Percentiles rank a stretch among this genome's conserved stretches.
phyloP scores from a whole-genome alignment of 2,113 vertebrate genomes.

The Cromileptes altivelis region DNA sequence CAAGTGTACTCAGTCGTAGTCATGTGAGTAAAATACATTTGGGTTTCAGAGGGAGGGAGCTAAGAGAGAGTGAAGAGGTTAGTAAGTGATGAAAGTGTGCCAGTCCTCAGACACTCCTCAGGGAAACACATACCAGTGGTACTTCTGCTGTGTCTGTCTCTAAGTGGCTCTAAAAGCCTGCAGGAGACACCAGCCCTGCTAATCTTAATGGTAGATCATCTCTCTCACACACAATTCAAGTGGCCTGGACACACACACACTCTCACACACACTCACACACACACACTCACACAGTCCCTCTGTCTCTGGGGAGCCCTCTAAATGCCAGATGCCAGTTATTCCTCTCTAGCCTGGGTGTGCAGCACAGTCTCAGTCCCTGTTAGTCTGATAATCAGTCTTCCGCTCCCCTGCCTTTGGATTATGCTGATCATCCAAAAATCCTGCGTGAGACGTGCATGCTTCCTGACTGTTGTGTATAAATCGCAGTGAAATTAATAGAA shows the following conservation, averaged over 20 bases:
- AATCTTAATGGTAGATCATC: slow-evolving; percentile 54
- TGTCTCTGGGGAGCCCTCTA: slow-evolving; percentile 32
- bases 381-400: not conserved
- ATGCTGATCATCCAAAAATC: slow-evolving; percentile 5
- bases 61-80: slow-evolving; percentile 20
- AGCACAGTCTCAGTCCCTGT: slow-evolving; percentile 13
- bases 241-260: slow-evolving; percentile 8
- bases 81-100: slow-evolving; percentile 41
- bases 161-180: slow-evolving; percentile 74
- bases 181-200: slow-evolving; percentile 40
- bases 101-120: slow-evolving; percentile 46
- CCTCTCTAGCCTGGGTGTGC: slow-evolving; percentile 5
- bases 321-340: slow-evolving; percentile 56
- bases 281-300: slow-evolving; percentile 13
- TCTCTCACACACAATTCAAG: slow-evolving; percentile 26
- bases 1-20: not conserved
- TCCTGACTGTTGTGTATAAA: not conserved
- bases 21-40: not conserved
- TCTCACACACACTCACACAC: slow-evolving; percentile 14
- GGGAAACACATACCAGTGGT: slow-evolving; percentile 52
- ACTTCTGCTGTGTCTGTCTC: slow-evolving; percentile 41
- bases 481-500: slow-evolving; percentile 7
- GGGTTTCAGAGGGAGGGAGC: not conserved
- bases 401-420: slow-evolving; percentile 13
- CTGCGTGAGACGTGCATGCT: not conserved